Percentiles rank a stretch among this genome's conserved stretches.
Evolutionary conservation across 2,888 invertebrate genomes (phyloP).

Genomic region (Hirtodrosophila cameraria): DNA sequence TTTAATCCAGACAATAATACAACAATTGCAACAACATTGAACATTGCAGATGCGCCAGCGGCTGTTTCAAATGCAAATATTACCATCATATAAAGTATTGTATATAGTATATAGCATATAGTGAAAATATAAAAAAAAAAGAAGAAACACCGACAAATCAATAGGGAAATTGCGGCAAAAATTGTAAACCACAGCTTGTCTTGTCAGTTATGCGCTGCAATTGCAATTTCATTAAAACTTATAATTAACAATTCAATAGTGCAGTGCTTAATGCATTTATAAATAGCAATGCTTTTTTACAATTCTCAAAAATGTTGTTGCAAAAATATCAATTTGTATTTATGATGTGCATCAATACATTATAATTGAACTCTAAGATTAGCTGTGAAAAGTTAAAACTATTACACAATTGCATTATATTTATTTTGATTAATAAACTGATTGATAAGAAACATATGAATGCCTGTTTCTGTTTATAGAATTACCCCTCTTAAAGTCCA

Average conservation of each 20-base stretch:
- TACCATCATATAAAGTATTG: neutral
- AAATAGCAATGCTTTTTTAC: neutral
- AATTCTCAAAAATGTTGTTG: too few relatives aligned
- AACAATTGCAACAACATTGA: conserved; percentile 20
- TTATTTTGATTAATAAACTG: neutral
- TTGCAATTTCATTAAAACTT: conserved; percentile 40
- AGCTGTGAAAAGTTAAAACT: too few relatives aligned
- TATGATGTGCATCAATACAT: neutral
- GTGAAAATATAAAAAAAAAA: too few relatives aligned
- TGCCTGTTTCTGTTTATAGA: too few relatives aligned
- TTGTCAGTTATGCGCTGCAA: conserved; percentile 24
- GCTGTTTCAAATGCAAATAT: conserved; percentile 28
- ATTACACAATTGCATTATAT: too few relatives aligned
- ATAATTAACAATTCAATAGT: conserved; percentile 27
- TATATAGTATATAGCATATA: too few relatives aligned
- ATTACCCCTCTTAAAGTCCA: conserved; percentile 29
- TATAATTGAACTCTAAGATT: too few relatives aligned
- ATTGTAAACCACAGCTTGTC: conserved; percentile 15
- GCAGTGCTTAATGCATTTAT: conserved; percentile 33
- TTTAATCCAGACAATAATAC: conserved; percentile 45
- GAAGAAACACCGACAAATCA: conserved; percentile 5
- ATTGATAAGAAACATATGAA: conserved; percentile 27
- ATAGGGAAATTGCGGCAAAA: too few relatives aligned
- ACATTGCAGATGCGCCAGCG: conserved; percentile 7
- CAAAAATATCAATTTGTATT: conserved; percentile 24